Evolutionary conservation across 1,140 invertebrate genomes (phyloP), one percentile per base, ranked within the genome.

Genomic region (Oreohelix idahoensis): DNA sequence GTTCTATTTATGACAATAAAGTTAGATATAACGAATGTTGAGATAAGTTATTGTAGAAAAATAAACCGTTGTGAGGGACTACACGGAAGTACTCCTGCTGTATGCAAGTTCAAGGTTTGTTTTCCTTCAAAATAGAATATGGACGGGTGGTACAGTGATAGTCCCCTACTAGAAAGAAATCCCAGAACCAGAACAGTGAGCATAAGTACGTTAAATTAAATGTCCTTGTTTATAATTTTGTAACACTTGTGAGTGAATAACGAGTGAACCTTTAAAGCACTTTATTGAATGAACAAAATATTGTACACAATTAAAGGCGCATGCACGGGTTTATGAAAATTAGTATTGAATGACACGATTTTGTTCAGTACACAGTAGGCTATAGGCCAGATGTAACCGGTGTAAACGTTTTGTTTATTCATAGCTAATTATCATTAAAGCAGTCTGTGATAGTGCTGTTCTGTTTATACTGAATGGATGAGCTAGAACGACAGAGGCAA

Each of bases 171-270:
- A 11, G 75, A 77, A 77, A 36, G 51, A 23, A 29, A 23, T 15
- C 51, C 75, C 17, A 29, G 42, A 58, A 2, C 75, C 20, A 49
- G 75, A 49, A 36, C 75, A 15, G 32, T 36, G 13, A 77, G 45
- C 75, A 77, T 77, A 49, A 77, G 75, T 77, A 77, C 20, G 75
- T 53, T 42, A 51, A 45, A 45, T 45, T 8, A 45, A 45, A 45
- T 8, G 5, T 8, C 42, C 42, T 8, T 45, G 42, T 5, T 5
- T 45, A 15, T 8, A 8, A 45, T 8, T 45, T 45, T 45, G 15
- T 45, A 45, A 45, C 15, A 45, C 42, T 45, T 45, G 42, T 45
- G 5, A 45, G 15, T 45, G 42, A 15, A n/a, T 15, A 45, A 45
- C 15, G 5, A 8, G 42, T 45, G 5, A 45, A 45, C 42, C 15